phyloP scores from a whole-genome alignment of 1,140 invertebrate genomes.

The Drosophila sturtevanti region DNA sequence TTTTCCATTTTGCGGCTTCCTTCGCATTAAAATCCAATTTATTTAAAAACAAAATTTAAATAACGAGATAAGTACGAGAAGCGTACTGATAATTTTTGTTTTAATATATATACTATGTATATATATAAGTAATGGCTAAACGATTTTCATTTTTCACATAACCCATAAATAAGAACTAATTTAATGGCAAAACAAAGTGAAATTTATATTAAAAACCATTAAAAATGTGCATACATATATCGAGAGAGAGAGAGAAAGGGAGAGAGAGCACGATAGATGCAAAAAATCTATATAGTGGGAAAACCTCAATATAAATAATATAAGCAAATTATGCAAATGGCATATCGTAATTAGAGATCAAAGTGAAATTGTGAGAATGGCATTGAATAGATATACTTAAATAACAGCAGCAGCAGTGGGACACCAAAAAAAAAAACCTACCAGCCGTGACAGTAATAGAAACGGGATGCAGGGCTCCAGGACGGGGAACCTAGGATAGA shows the following conservation, averaged over 20 bases:
- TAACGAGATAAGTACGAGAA: constrained; percentile 33
- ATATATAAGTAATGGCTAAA: neutral
- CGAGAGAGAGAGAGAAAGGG: neutral
- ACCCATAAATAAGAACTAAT: neutral
- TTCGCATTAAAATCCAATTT: constrained; percentile 54
- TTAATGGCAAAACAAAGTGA: neutral
- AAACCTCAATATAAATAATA: constrained; percentile 1
- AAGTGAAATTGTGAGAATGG: constrained; percentile 6
- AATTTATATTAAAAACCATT: neutral
- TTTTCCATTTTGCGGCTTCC: constrained; percentile 24
- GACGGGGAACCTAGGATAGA: constrained; percentile 5
- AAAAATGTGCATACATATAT: neutral
- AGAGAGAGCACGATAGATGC: too few relatives aligned
- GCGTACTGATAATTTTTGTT: neutral
- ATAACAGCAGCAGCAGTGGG: neutral
- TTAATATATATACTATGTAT: too few relatives aligned
- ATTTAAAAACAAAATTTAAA: constrained; percentile 39
- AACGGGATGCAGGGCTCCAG: neutral
- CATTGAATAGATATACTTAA: neutral
- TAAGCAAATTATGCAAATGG: constrained; percentile 12
- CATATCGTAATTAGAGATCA: constrained; percentile 11
- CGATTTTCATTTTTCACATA: neutral
- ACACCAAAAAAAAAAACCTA: neutral
- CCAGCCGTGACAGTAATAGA: constrained; percentile 22
- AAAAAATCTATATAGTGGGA: neutral